Conservation (phyloP, 2,113 vertebrate genomes). For the Talpa occidentalis region DNA sequence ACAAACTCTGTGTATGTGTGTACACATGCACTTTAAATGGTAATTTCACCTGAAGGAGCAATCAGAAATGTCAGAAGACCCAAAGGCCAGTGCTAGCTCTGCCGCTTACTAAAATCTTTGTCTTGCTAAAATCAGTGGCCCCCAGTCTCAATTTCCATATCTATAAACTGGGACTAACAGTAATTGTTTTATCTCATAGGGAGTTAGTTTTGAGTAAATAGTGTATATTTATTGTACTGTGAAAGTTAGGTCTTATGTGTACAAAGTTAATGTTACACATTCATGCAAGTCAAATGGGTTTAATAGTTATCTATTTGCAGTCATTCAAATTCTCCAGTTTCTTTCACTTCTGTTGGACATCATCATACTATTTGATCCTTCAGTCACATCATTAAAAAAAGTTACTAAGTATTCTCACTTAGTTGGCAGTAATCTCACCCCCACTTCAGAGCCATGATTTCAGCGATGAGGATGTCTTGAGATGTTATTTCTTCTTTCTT, state of each 20-base stretch:
- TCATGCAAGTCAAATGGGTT: not conserved
- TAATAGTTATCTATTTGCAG: not conserved
- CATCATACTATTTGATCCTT: not conserved
- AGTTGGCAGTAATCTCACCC: not conserved
- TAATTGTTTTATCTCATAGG: not conserved
- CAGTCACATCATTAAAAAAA: not conserved
- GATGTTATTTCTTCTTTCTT: not conserved
- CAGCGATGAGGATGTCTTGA: not conserved
- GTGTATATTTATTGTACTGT: not conserved
- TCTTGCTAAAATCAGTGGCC: not conserved
- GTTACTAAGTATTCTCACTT: not conserved
- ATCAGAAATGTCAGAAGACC: not conserved
- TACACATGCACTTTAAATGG: not conserved
- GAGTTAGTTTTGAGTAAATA: not conserved
- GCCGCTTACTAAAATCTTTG: not conserved
- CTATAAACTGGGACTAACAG: not conserved
- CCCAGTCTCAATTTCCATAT: not conserved
- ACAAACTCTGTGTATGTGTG: not conserved
- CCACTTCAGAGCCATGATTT: not conserved
- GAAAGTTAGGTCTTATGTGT: not conserved
- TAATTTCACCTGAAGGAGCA: slow-evolving; percentile 9
- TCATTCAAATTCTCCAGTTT: not conserved
- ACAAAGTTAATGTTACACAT: not conserved
- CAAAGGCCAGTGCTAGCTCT: not conserved
- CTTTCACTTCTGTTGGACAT: not conserved